Conservation (phyloP, 2,797 vertebrate genomes). For the Macropodus opercularis region DNA sequence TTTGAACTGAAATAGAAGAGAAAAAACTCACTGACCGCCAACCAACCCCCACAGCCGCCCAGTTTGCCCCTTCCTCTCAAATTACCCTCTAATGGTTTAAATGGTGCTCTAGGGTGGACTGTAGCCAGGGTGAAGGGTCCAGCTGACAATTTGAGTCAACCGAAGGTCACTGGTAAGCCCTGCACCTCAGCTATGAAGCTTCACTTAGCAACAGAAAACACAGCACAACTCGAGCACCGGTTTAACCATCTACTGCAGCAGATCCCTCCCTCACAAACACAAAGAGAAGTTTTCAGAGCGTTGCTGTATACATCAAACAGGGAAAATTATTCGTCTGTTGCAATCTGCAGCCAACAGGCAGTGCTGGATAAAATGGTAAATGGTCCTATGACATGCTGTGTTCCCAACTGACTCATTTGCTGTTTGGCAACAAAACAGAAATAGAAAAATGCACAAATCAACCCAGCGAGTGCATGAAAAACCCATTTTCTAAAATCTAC, state of each 20-base stretch:
- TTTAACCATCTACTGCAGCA: slow-evolving; percentile 47
- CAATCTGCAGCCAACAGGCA: slow-evolving; percentile 68
- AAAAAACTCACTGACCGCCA: slow-evolving; percentile 48
- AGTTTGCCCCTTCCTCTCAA: slow-evolving; percentile 62
- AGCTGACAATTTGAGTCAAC: slow-evolving; percentile 66
- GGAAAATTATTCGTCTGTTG: slow-evolving; percentile 59
- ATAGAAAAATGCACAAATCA: slow-evolving; percentile 55
- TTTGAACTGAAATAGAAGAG: slow-evolving; percentile 64
- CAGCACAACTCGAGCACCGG: slow-evolving; percentile 39
- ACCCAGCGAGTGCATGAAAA: slow-evolving; percentile 39
- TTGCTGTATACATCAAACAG: slow-evolving; percentile 60
- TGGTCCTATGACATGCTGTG: slow-evolving; percentile 56
- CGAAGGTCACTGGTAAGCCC: slow-evolving; percentile 68
- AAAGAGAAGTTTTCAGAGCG: slow-evolving; percentile 40
- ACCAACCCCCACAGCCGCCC: slow-evolving; percentile 29
- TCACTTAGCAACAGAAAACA: slow-evolving; percentile 68
- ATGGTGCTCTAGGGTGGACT: slow-evolving; percentile 54
- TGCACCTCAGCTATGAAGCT: slow-evolving; percentile 44
- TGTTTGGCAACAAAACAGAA: slow-evolving; percentile 57
- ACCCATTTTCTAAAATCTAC: slow-evolving; percentile 40
- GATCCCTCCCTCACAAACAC: slow-evolving; percentile 39
- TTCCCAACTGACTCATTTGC: slow-evolving; percentile 51
- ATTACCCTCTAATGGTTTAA: slow-evolving; percentile 79
- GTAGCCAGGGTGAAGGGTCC: slow-evolving; percentile 66
- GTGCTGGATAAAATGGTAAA: slow-evolving; percentile 63